Evolutionary conservation across 2,113 vertebrate species (phyloP), one percentile per base, ranked within the genome.

Genomic region (Lophura nycthemera): DNA sequence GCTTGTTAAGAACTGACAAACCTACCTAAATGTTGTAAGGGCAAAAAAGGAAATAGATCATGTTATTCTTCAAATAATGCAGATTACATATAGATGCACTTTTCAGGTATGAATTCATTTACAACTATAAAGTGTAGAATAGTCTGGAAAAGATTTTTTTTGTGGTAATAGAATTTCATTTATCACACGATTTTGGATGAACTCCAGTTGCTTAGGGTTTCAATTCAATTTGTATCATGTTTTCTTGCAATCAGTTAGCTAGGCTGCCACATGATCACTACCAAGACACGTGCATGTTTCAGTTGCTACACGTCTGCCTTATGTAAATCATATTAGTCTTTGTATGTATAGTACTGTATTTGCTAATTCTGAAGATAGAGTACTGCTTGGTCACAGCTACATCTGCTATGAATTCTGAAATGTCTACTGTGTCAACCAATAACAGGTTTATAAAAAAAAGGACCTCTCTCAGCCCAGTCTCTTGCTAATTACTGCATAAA

Each of bases 181-280:
- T 88, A 57, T 60, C 52, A 73, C 36, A 81, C 21, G 29, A 43
- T 83, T 84, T 65, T 72, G 8, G 19, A 85, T 63, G 19, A 84
- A 71, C 86, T 73, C 19, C 42, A 84, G 24, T 67, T 82, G 20
- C 73, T 93, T 81, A 60, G 29, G 72, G 30, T 71, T 94, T 96
- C 72, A 65, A 50, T 77, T 86, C 47, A 17, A 2, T 82, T 64
- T 88, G 94, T 79, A 50, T 76, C 42, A 65, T 65, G 54, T 88
- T 92, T 90, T 86, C 52, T 36, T 83, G 69, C 13, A 83, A 76
- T 57, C 61, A 90, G 34, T 67, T 71, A 90, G 43, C 21, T 65
- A 91, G 75, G 86, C 30, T 4, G 17, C 34, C 38, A 32, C 34
- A 78, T 25, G 50, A 86, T 40, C 36, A 36, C 50, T 74, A 88